Conservation (phyloP, 2,888 invertebrate genomes). For the Patella pellucida region DNA sequence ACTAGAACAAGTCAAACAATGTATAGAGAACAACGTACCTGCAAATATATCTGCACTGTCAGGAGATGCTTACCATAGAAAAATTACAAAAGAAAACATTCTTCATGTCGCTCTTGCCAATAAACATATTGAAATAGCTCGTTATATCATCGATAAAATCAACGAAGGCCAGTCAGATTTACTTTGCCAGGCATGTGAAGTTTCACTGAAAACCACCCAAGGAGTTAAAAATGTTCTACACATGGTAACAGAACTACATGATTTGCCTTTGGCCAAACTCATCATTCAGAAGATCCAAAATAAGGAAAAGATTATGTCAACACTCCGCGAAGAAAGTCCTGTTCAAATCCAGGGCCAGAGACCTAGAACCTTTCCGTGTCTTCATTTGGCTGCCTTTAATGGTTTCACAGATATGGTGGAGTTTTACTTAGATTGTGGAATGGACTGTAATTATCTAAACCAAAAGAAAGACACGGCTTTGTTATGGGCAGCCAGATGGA, state of each 20-base stretch:
- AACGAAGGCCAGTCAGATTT: slow-evolving; percentile 33
- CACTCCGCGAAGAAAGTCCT: slow-evolving; percentile 50
- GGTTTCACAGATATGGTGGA: slow-evolving; percentile 50
- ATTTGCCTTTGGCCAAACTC: slow-evolving; percentile 44
- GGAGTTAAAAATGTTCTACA: slow-evolving; percentile 61
- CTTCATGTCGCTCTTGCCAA: slow-evolving; percentile 50
- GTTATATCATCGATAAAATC: slow-evolving; percentile 32
- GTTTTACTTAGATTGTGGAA: slow-evolving; percentile 45
- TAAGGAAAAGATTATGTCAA: slow-evolving; percentile 25
- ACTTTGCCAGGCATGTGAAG: slow-evolving; percentile 43
- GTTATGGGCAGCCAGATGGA: slow-evolving; percentile 67
- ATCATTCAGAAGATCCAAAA: slow-evolving; percentile 26
- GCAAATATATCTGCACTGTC: slow-evolving; percentile 9
- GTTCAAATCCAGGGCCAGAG: slow-evolving; percentile 64
- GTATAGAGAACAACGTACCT: slow-evolving; percentile 15
- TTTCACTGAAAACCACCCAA: slow-evolving; percentile 39
- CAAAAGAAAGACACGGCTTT: slow-evolving; percentile 66
- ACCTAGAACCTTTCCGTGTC: slow-evolving; percentile 56
- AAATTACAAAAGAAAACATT: slow-evolving; percentile 43
- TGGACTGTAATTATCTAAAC: slow-evolving; percentile 54
- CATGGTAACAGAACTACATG: slow-evolving; percentile 54
- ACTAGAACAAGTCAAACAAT: slow-evolving; percentile 19
- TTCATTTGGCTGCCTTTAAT: slow-evolving; percentile 58
- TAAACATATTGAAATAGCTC: slow-evolving; percentile 37
- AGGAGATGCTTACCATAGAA: not conserved